phyloP scores from a whole-genome alignment of 2,797 vertebrate species.

The Sebastes kiyomatsui region DNA sequence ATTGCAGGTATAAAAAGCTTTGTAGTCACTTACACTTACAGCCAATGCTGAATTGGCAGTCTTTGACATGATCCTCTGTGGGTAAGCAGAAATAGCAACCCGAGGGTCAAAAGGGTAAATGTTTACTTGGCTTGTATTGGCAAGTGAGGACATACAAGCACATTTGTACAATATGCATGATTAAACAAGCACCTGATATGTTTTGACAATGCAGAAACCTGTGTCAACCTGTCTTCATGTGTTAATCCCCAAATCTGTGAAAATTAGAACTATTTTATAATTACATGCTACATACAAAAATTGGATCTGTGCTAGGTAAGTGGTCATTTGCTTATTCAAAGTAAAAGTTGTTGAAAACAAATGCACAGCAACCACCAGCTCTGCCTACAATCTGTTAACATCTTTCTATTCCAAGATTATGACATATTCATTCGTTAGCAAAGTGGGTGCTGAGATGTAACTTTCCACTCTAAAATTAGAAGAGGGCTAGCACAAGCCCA shows the following conservation, averaged over 20 bases:
- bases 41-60: slow-evolving; percentile 19
- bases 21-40: slow-evolving; percentile 16
- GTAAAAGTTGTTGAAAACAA: slow-evolving; percentile 13
- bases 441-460: slow-evolving; percentile 36
- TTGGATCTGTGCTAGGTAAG: neutral
- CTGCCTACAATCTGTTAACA: slow-evolving; percentile 19
- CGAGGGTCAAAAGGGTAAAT: slow-evolving; percentile 34
- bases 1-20: slow-evolving; percentile 57
- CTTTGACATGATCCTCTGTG: slow-evolving; percentile 32
- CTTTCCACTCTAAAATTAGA: slow-evolving; percentile 43
- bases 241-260: slow-evolving; percentile 12
- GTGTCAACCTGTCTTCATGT: slow-evolving; percentile 4
- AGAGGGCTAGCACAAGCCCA: slow-evolving; percentile 13
- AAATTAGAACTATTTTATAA: neutral
- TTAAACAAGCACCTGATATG: slow-evolving; percentile 52
- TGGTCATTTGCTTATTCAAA: slow-evolving; percentile 6
- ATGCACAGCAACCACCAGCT: slow-evolving; percentile 10
- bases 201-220: slow-evolving; percentile 28
- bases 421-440: slow-evolving; percentile 46
- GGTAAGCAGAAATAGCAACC: slow-evolving; percentile 47
- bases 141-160: slow-evolving; percentile 46
- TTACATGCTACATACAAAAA: slow-evolving; percentile 41
- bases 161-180: slow-evolving; percentile 18
- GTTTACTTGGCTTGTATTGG: slow-evolving; percentile 50
- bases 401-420: slow-evolving; percentile 24